phyloP scores from a whole-genome alignment of 2,888 invertebrate species.

The Rhaphigaster nebulosa region DNA sequence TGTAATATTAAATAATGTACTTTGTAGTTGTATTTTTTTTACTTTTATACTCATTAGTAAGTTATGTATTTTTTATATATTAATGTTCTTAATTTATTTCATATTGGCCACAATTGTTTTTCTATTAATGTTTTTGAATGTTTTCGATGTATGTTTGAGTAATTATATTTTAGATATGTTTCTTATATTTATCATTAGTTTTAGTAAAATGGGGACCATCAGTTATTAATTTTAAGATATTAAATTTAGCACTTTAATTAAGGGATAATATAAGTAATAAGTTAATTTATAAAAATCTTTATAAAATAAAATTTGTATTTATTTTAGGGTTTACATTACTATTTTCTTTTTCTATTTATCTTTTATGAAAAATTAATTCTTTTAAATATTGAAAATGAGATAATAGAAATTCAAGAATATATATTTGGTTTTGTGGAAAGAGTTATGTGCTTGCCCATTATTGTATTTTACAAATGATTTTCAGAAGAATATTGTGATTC shows the following conservation, averaged over 20 bases:
- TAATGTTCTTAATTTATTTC: background rate
- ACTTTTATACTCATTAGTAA: background rate
- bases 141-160: background rate
- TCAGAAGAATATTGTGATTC: background rate
- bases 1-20: background rate
- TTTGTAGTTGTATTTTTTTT: constrained; percentile 16
- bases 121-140: background rate
- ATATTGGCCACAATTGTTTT: background rate
- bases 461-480: background rate
- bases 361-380: no score
- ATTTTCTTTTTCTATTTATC: background rate
- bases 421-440: no score
- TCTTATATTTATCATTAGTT: background rate
- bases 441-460: background rate
- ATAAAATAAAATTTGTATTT: background rate
- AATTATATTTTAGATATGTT: background rate
- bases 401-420: no score
- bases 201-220: background rate
- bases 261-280: background rate
- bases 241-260: background rate
- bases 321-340: background rate
- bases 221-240: background rate
- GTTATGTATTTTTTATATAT: background rate
- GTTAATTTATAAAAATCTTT: background rate
- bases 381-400: no score